Base-by-base conservation (phyloP, 2,888 invertebrate species). In the Anorthoa munda region DNA sequence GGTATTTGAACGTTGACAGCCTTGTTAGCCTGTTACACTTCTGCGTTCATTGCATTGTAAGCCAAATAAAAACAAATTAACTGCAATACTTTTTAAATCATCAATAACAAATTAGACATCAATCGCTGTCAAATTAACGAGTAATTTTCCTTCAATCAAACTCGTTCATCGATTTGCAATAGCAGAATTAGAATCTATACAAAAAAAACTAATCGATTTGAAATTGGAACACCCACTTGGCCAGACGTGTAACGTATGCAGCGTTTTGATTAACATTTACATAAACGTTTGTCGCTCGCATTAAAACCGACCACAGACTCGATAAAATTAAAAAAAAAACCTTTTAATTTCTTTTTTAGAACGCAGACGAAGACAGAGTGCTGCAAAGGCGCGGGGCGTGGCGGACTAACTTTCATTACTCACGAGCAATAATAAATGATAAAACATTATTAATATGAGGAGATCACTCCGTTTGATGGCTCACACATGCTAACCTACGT, bases 391-490 rank as follows among this genome's bases (percentile, higher is more conserved):
- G 93, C 93, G 92, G 95, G 95, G 96, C 96, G 96, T 95, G 95
- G 93, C 93, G 82, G 93, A 89, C 92, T 93, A 93, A 95, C 93
- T 95, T 95, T 95, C 96, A 96, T 96, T 96, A 96, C 96, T 96
- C 96, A 95, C 90, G 88, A 90, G 90, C 91, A 90, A 92, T 96
- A 95, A 96, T 95, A 96, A 96, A 96, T 96, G 95, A 96, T 96
- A 96, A 96, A 95, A 95, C 95, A 96, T 96, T 96, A 96, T 96
- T 96, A 96, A 96, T 96, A 94, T 92, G 92, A 89, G 87, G 92
- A 92, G 94, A 95, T 95, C 94, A 93, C 89, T 90, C 91, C 91
- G 90, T 92, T 90, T 93, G 94, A 95, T 93, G 94, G 92, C 92
- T 91, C 93, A 90, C 91, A 91, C 89, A 90, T 89, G 91, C 93